These are phyloP conservation scores for Phalacrocorax carbo DNA, from an alignment of 2,113 vertebrate species.

Conservation along the genomic window DNA sequence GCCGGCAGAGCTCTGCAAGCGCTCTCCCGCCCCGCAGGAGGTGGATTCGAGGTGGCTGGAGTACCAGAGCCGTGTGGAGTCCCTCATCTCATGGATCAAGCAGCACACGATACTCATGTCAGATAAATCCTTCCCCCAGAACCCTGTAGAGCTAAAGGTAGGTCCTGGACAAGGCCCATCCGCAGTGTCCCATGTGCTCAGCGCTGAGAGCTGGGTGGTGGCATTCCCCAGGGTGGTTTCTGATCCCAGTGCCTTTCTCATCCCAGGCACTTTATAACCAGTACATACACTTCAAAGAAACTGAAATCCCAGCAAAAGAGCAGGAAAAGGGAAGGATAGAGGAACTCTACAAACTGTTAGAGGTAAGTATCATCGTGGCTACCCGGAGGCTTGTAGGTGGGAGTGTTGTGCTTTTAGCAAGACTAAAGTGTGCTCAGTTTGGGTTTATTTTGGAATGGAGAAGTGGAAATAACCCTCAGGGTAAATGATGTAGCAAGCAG, in stretches of 20 bases:
- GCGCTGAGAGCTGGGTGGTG: rapidly evolving
- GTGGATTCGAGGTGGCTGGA: slow-evolving; percentile 93
- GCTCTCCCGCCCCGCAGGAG: slow-evolving; percentile 72
- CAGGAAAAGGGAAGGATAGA: slow-evolving; percentile 87
- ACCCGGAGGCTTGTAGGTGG: background rate
- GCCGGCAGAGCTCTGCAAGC: background rate
- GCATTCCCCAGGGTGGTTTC: background rate
- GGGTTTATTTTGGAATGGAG: background rate
- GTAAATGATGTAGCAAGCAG: background rate
- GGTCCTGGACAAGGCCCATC: background rate
- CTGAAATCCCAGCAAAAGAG: slow-evolving; percentile 91
- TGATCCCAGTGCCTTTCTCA: background rate
- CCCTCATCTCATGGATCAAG: slow-evolving; percentile 94
- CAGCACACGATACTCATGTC: slow-evolving; percentile 92
- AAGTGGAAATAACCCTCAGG: background rate
- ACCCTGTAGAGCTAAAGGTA: slow-evolving; percentile 98
- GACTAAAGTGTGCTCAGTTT: background rate
- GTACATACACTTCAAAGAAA: slow-evolving; percentile 99
- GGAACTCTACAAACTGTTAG: slow-evolving; percentile 92
- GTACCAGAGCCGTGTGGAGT: slow-evolving; percentile 89
- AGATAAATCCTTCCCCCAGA: slow-evolving; percentile 94
- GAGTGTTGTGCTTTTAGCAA: background rate
- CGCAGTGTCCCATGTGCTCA: rapidly evolving
- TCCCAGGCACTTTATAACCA: slow-evolving; percentile 98
- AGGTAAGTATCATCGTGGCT: slow-evolving; percentile 74